These are phyloP conservation scores for Anguilla obscura DNA, from an alignment of 2,797 vertebrate species.

Conservation along the genomic window DNA sequence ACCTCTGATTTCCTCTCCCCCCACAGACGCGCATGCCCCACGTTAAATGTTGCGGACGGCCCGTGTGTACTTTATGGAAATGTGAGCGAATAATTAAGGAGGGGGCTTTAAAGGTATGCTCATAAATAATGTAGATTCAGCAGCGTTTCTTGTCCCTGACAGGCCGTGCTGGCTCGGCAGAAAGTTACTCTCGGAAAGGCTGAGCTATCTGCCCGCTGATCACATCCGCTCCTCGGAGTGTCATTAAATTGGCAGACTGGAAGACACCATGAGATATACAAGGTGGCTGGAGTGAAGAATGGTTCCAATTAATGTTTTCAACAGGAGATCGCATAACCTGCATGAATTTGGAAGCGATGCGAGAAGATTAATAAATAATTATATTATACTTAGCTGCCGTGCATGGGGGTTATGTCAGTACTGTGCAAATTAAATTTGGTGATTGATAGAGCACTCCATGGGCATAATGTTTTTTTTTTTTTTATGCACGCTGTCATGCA, in stretches of 20 bases:
- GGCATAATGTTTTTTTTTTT: not conserved
- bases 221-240: constrained; percentile 67
- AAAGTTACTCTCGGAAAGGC: constrained; percentile 64
- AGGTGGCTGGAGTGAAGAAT: constrained; percentile 59
- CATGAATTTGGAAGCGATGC: constrained; percentile 2
- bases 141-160: constrained; percentile 72
- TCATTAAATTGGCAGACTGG: constrained; percentile 70
- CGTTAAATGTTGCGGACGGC: constrained; percentile 42
- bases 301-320: constrained; percentile 56
- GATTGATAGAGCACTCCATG: not conserved
- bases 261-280: constrained; percentile 66
- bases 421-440: not conserved
- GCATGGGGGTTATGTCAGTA: not conserved
- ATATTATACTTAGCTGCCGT: constrained; percentile 38
- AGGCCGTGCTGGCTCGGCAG: constrained; percentile 71
- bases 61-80: constrained; percentile 62
- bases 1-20: constrained; percentile 25
- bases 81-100: constrained; percentile 71
- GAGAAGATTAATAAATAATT: constrained; percentile 50
- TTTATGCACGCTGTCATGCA: not conserved
- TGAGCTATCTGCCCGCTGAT: constrained; percentile 71
- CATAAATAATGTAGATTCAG: constrained; percentile 79
- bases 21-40: not conserved
- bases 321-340: constrained; percentile 37
- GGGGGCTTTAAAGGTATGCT: constrained; percentile 69